These are phyloP conservation scores for Jacana jacana DNA, from an alignment of 2,113 vertebrate species.

Conservation along the genomic window DNA sequence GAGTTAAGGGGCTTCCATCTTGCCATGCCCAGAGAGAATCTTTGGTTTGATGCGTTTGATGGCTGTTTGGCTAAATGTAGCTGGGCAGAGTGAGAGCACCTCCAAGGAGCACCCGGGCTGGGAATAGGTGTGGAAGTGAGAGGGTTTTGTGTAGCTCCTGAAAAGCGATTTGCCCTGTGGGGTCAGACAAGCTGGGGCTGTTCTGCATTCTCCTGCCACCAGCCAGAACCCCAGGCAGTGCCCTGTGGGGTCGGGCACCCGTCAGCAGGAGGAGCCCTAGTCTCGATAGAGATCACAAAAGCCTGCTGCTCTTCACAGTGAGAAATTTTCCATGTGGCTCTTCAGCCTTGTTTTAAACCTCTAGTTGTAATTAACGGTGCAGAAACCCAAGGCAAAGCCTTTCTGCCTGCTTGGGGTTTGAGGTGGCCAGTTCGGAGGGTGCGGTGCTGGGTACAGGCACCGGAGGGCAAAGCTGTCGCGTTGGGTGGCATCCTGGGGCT, in stretches of 20 bases:
- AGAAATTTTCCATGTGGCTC: background rate
- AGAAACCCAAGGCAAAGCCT: background rate
- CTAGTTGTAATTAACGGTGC: background rate
- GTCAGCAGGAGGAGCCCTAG: background rate
- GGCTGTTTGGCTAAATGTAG: background rate
- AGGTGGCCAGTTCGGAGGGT: background rate
- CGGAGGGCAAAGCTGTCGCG: slow-evolving; percentile 33
- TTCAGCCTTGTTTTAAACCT: background rate
- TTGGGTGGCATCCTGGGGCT: background rate
- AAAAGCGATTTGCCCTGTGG: background rate
- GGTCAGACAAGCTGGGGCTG: background rate
- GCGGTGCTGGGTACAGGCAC: background rate
- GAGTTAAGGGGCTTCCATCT: background rate
- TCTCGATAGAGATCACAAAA: background rate
- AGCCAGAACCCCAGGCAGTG: no score
- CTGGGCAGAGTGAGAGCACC: background rate
- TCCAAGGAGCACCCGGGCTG: background rate
- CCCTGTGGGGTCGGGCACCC: fast-evolving
- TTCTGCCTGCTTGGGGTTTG: background rate
- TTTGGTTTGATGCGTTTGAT: background rate
- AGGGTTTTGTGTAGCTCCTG: background rate
- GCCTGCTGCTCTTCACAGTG: background rate
- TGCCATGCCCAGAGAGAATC: background rate
- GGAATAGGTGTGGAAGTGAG: background rate
- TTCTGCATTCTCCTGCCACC: background rate